Evolutionary conservation across 2,888 invertebrate genomes (phyloP).

Genomic region (Poecilobothrus nobilitatus): DNA sequence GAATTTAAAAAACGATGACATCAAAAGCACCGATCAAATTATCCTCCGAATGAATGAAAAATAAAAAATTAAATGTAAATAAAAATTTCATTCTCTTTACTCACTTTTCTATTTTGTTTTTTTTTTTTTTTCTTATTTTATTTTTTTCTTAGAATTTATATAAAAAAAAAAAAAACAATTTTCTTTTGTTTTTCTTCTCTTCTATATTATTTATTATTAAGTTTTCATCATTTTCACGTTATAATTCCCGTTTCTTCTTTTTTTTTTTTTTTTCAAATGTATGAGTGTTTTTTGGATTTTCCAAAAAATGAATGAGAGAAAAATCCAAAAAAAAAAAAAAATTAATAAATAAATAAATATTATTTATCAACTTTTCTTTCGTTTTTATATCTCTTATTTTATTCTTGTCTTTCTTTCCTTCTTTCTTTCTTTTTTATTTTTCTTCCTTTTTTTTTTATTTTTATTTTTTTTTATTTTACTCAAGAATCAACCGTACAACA

Average conservation of each 20-base stretch:
- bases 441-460: neutral
- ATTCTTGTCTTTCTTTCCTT: neutral
- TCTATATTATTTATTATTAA: neutral
- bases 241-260: neutral
- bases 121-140: no score
- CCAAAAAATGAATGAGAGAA: neutral
- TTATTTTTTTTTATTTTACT: neutral
- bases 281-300: neutral
- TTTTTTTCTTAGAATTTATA: no score
- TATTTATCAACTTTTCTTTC: neutral
- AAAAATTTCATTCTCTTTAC: no score
- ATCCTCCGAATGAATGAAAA: neutral
- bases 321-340: neutral
- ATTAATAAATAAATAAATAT: neutral
- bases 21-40: neutral
- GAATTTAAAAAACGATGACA: neutral
- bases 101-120: no score
- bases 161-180: no score
- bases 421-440: neutral
- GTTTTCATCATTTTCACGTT: neutral
- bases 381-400: neutral
- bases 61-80: no score
- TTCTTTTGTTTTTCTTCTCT: no score
- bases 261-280: neutral
- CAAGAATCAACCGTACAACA: slow-evolving; percentile 3